Conservation (phyloP, 92 coral and sea anemone genomes). For the Heteractis magnifica region DNA sequence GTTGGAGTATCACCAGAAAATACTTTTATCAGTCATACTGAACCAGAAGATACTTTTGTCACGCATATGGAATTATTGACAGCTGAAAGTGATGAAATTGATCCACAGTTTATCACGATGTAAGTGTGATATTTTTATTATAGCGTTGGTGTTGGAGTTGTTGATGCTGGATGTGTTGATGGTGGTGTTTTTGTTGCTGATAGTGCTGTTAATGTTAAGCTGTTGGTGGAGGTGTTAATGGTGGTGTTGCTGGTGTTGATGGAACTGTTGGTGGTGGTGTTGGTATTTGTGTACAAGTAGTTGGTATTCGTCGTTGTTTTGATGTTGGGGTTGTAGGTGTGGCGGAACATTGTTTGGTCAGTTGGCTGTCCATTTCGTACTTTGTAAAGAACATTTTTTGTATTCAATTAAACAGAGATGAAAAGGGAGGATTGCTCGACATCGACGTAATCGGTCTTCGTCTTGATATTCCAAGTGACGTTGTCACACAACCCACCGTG, state of each 20-base stretch:
- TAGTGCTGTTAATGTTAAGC: not conserved
- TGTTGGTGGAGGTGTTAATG: no score
- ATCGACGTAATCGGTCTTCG: constrained; percentile 6
- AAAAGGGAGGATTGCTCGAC: constrained; percentile 21
- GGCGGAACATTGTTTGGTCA: constrained; percentile 45
- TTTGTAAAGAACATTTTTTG: not conserved
- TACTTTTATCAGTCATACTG: not conserved
- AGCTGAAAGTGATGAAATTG: not conserved
- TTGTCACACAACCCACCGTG: constrained; percentile 10
- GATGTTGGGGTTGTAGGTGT: no score
- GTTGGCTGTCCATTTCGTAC: constrained; percentile 4
- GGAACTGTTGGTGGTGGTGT: no score
- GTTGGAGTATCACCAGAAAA: not conserved
- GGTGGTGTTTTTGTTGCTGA: not conserved
- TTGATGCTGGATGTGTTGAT: no score
- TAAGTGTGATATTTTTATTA: not conserved
- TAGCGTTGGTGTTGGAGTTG: no score
- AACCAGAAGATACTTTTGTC: not conserved
- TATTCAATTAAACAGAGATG: not conserved
- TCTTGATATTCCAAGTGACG: constrained; percentile 23
- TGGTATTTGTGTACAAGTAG: no score
- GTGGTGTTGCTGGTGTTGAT: no score
- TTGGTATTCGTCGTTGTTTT: no score
- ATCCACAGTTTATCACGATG: not conserved
- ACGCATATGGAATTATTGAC: not conserved